These are phyloP conservation scores for Amphipoea oculea DNA, from an alignment of 2,888 invertebrate genomes.

Conservation along the genomic window DNA sequence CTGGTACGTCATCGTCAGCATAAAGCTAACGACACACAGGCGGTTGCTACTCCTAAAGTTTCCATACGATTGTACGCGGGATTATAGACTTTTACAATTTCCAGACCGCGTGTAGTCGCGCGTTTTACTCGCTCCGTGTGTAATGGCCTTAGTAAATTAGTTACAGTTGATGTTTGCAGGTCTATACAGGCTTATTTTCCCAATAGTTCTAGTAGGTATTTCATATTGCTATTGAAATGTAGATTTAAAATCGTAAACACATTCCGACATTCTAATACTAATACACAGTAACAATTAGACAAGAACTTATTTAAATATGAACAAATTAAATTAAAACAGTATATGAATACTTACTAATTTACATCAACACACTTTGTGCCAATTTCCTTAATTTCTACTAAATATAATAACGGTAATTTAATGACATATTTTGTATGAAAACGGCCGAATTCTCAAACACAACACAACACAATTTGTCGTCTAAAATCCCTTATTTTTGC, in stretches of 20 bases:
- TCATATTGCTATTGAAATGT: not conserved
- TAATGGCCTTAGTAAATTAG: not conserved
- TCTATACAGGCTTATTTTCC: not conserved
- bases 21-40: not conserved
- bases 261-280: slow-evolving; percentile 18
- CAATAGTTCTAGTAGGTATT: not conserved
- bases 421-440: slow-evolving; percentile 6
- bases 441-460: not conserved
- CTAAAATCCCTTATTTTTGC: not conserved
- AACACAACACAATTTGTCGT: too few relatives aligned
- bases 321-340: slow-evolving; percentile 8
- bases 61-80: not conserved
- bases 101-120: not conserved
- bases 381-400: slow-evolving; percentile 50
- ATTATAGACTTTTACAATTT: not conserved
- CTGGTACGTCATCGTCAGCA: not conserved
- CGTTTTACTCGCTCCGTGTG: too few relatives aligned
- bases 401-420: slow-evolving; percentile 22
- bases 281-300: slow-evolving; percentile 13
- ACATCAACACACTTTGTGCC: slow-evolving; percentile 64
- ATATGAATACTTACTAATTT: slow-evolving; percentile 41
- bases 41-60: not conserved
- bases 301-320: not conserved
- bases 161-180: not conserved
- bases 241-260: not conserved